Base-by-base conservation (phyloP, 2,888 invertebrate genomes). In the Drosophila neonasuta region DNA sequence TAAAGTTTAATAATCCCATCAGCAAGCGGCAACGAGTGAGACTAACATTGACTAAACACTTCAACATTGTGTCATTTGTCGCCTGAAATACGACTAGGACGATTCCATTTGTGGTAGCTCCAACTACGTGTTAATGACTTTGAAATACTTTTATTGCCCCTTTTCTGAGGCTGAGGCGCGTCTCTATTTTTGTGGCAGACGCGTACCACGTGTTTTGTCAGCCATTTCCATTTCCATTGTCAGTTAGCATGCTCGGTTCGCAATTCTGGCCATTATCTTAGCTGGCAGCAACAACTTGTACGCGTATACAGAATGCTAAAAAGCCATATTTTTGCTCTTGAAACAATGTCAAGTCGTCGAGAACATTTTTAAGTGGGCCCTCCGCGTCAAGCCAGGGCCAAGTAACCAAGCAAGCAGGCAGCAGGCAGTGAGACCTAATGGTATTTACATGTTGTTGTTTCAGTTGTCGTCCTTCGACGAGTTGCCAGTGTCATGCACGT, bases 341-440 rank as follows among this genome's bases (percentile, higher is more conserved):
- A 80, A 86, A 86, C 84, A 82, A 86, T 82, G 82, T 82, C 86
- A 86, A 84, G 84, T 84, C 69, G 84, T 80, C 77, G 79, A 86
- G 84, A 67, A 73, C 69, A 71, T 73, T 68, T 72, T 81, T 57
- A 77, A 81, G 82, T 79, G 69, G 68, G 68, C 67, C 68, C 72
- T 54, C n/a, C 51, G 65, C 56, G 50, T 20, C 30, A 55, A 41
- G 66, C 58, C 75, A 68, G 50, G 74, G 77, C 68, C 75, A 65
- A 60, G 52, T 51, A 55, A 55, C 57, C 34, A 6, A 49, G 56
- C 41, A 30, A 55, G 11, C 48, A 69, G 58, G 66, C 13, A 39
- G 9, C 13, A 15, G 8, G 39, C 39, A 41, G 36, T 36, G 36
- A 36, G 36, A 45, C 52, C 81, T 81, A 86, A 81, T 81, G 81